These are phyloP conservation scores for Acipenser ruthenus DNA, from an alignment of 2,797 vertebrate species.

Conservation along the genomic window DNA sequence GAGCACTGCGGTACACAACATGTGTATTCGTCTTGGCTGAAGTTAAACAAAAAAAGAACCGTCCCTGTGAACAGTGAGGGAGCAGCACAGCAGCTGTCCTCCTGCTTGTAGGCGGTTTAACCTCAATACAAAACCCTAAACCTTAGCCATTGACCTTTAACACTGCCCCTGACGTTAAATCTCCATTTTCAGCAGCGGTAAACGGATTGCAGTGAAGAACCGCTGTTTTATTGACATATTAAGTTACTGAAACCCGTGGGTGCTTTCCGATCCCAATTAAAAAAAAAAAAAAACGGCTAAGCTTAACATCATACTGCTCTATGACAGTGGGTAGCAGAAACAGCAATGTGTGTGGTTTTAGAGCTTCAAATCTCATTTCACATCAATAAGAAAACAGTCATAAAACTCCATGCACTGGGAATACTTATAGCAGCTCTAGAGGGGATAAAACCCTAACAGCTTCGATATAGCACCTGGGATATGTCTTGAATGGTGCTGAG, in stretches of 20 bases:
- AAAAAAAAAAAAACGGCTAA: background rate
- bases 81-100: background rate
- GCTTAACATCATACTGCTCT: no score
- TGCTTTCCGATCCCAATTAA: constrained; percentile 24
- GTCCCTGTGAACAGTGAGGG: background rate
- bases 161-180: constrained; percentile 39
- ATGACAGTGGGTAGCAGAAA: no score
- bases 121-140: constrained; percentile 36
- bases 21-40: background rate
- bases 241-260: constrained; percentile 28
- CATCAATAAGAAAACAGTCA: no score
- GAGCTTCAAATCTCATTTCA: no score
- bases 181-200: constrained; percentile 28
- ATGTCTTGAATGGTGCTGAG: no score
- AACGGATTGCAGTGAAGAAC: constrained; percentile 40
- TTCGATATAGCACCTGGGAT: no score
- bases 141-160: constrained; percentile 39
- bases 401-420: no score
- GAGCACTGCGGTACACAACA: background rate
- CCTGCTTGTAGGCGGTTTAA: constrained; percentile 25
- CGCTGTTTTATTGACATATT: constrained; percentile 17
- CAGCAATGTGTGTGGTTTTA: no score
- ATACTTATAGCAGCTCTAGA: no score
- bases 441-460: no score
- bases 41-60: background rate